Evolutionary conservation across 2,113 vertebrate species (phyloP), one percentile per base, ranked within the genome.

Genomic region (Brachypodius melanocephalos): DNA sequence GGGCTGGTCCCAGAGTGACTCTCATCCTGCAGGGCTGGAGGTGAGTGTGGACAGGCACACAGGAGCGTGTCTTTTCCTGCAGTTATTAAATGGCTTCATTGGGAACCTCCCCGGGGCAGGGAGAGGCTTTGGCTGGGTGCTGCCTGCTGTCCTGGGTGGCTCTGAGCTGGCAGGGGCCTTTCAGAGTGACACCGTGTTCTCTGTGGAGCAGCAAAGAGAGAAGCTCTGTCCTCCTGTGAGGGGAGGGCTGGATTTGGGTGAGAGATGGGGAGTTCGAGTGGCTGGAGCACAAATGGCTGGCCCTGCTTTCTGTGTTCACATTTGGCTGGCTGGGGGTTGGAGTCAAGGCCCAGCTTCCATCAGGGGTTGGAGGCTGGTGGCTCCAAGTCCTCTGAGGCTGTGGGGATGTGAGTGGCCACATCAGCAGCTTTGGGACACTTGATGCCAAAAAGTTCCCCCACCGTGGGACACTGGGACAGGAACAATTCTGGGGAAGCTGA

Each of bases 141-240:
- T 77, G 58, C 36, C 28, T 54, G 78, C 67, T 49, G 28, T 19
- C 43, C 43, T 2, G 57, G 11, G 67, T 8, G 1, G n/a, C 15
- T 63, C 65, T 58, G 68, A 26, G 19, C 42, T 2, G 42, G 6
- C 31, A 13, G 76, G 43, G 74, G 18, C 1, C 1, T 72, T 61
- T 9, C 40, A 1, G 0, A 1, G 34, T 0, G 1, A 31, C 61
- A 1, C 24, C 0, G 12, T 0, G 12, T 6, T 38, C 3, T 3
- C 25, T 2, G 26, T 1, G 28, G 49, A 4, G 40, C 28, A 7
- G 34, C 61, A 20, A 22, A 67, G 61, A 1, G 17, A 25, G 24
- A 12, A 67, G 71, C 21, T 34, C 34, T 1, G 48, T 57, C 46
- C 63, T 38, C 5, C 0, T 10, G 57, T 1, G 18, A 0, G 1